Percentiles rank a stretch among this genome's conserved stretches.
These are phyloP conservation scores for Ctenosaura bakeri DNA, from an alignment of 2,797 vertebrate species.

Conservation along the genomic window DNA sequence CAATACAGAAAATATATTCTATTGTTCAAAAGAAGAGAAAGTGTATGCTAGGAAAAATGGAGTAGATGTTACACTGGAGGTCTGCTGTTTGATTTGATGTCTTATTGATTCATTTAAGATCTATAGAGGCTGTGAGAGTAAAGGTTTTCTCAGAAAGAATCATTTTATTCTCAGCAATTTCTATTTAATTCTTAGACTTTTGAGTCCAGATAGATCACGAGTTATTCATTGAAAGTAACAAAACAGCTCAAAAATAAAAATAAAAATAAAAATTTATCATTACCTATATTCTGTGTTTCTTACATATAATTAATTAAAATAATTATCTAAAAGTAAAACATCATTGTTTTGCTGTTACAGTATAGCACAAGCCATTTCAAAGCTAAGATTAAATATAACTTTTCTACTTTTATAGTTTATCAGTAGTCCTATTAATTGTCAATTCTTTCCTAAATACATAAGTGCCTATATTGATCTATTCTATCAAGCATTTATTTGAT, in stretches of 20 bases:
- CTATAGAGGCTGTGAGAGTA: constrained; percentile 69
- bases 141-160: constrained; percentile 60
- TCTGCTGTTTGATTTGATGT: constrained; percentile 70
- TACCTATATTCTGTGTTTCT: constrained; percentile 28
- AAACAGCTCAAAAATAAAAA: constrained; percentile 24
- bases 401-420: constrained; percentile 52
- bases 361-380: constrained; percentile 51
- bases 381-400: constrained; percentile 54
- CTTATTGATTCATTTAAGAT: constrained; percentile 80
- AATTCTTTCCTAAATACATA: constrained; percentile 60
- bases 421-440: constrained; percentile 61
- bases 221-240: constrained; percentile 22
- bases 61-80: constrained; percentile 58
- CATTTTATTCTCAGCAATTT: constrained; percentile 70
- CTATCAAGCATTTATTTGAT: constrained; percentile 76
- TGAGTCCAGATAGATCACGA: constrained; percentile 47
- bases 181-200: constrained; percentile 34
- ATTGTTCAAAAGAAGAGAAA: constrained; percentile 64
- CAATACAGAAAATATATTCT: constrained; percentile 59
- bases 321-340: constrained; percentile 10
- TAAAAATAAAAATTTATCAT: constrained; percentile 29
- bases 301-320: too few relatives aligned
- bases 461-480: constrained; percentile 64
- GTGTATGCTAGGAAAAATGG: constrained; percentile 49
- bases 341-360: constrained; percentile 45